Conservation (phyloP, 2,888 invertebrate genomes). For the Hylaea fasciaria region DNA sequence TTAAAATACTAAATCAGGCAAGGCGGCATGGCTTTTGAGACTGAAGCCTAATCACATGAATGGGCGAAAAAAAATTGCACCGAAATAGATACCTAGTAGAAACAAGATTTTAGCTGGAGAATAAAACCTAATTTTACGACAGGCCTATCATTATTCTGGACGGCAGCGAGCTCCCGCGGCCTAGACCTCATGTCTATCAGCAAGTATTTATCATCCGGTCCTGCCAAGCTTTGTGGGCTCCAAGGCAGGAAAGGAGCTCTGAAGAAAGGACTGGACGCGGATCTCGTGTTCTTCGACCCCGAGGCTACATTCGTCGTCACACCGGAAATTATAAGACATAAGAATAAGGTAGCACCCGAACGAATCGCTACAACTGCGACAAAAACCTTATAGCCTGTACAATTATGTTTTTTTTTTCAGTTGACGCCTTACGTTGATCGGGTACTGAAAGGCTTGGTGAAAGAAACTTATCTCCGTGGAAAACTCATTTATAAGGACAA, state of each 20-base stretch:
- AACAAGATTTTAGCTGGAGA: too few species aligned
- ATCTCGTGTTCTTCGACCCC: slow-evolving; percentile 89
- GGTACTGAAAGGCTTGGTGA: slow-evolving; percentile 85
- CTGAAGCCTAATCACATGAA: too few species aligned
- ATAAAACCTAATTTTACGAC: neutral
- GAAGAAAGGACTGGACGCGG: slow-evolving; percentile 87
- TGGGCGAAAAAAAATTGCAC: too few species aligned
- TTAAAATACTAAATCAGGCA: too few species aligned
- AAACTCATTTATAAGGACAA: slow-evolving; percentile 82
- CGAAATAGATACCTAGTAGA: too few species aligned
- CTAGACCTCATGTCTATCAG: slow-evolving; percentile 83
- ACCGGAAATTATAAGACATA: slow-evolving; percentile 85
- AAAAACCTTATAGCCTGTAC: too few species aligned
- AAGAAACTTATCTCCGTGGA: slow-evolving; percentile 87
- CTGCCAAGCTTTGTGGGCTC: slow-evolving; percentile 87
- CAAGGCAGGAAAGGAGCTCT: slow-evolving; percentile 86
- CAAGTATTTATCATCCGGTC: slow-evolving; percentile 85
- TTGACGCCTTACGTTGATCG: slow-evolving; percentile 87
- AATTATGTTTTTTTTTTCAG: slow-evolving; percentile 59
- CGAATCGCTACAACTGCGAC: too few species aligned
- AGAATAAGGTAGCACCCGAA: slow-evolving; percentile 85
- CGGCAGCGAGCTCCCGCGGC: slow-evolving; percentile 82
- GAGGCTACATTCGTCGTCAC: slow-evolving; percentile 85
- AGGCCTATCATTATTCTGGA: slow-evolving; percentile 89
- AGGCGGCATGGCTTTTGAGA: too few species aligned